These are phyloP conservation scores for Bombus sibiricus DNA, from an alignment of 1,140 invertebrate genomes.

Conservation along the genomic window DNA sequence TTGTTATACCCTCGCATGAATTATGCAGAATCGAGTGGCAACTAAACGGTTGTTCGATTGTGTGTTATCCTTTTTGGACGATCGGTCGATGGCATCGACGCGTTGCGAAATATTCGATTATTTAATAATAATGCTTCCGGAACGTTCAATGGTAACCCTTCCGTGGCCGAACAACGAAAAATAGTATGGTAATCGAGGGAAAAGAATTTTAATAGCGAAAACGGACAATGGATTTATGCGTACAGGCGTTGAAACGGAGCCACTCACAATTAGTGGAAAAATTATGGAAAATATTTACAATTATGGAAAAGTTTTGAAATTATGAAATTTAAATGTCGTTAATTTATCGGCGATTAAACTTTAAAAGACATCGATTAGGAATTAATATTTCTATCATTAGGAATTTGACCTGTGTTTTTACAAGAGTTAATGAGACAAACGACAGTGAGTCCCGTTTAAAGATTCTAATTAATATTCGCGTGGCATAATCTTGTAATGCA, in stretches of 20 bases:
- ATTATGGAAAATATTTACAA: too few species aligned
- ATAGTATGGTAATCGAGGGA: background rate
- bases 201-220: conserved; percentile 6
- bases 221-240: background rate
- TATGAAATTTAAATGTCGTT: background rate
- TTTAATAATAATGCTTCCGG: conserved; percentile 16
- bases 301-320: conserved; percentile 3
- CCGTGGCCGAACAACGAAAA: background rate
- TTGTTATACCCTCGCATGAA: background rate
- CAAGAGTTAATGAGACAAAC: background rate
- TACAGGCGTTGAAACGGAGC: background rate
- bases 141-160: background rate
- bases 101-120: background rate
- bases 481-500: background rate
- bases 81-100: background rate
- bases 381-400: background rate
- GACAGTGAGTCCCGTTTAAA: background rate
- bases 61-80: background rate
- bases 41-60: background rate
- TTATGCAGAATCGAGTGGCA: background rate
- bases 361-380: background rate
- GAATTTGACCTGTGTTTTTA: background rate
- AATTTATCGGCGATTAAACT: background rate
- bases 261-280: background rate
- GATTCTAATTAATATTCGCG: background rate